Evolutionary conservation across 1,140 invertebrate genomes (phyloP).

Genomic region (Drosophila bocki): DNA sequence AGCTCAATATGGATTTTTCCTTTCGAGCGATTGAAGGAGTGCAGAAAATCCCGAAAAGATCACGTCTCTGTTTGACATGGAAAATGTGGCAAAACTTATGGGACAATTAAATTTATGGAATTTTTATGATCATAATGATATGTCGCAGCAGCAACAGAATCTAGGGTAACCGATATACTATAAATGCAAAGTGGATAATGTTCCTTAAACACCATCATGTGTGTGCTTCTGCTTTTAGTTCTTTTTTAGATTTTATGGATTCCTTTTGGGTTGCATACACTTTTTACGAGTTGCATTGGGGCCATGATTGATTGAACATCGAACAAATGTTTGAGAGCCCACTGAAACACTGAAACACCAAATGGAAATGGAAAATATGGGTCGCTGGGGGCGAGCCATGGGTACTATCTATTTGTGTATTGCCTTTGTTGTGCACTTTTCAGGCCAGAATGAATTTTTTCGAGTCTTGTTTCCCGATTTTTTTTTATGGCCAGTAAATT

Average conservation of each 20-base stretch:
- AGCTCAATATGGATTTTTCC: conserved; percentile 5
- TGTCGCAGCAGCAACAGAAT: background rate
- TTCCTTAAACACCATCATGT: conserved; percentile 8
- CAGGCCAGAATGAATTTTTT: conserved; percentile 4
- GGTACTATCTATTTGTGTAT: conserved; percentile 34
- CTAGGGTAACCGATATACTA: too few species aligned
- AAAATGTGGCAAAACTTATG: conserved; percentile 23
- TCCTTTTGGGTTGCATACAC: conserved; percentile 8
- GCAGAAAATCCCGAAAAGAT: conserved; percentile 22
- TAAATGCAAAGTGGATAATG: conserved; percentile 6
- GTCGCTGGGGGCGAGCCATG: conserved; percentile 2
- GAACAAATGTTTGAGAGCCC: conserved; percentile 27
- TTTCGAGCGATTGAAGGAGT: background rate
- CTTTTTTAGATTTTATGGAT: conserved; percentile 22
- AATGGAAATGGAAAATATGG: conserved; percentile 33
- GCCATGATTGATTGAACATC: conserved; percentile 55
- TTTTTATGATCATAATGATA: conserved; percentile 33
- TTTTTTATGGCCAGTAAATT: conserved; percentile 58
- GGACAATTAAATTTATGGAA: conserved; percentile 59
- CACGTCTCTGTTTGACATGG: conserved; percentile 24
- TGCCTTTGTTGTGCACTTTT: conserved; percentile 25
- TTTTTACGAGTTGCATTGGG: conserved; percentile 52
- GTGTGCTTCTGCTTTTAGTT: conserved; percentile 5
- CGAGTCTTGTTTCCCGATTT: background rate
- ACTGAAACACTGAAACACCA: conserved; percentile 14